Evolutionary conservation across 2,888 invertebrate genomes (phyloP), one percentile per base, ranked within the genome.

Genomic region (Athrips mouffetella): DNA sequence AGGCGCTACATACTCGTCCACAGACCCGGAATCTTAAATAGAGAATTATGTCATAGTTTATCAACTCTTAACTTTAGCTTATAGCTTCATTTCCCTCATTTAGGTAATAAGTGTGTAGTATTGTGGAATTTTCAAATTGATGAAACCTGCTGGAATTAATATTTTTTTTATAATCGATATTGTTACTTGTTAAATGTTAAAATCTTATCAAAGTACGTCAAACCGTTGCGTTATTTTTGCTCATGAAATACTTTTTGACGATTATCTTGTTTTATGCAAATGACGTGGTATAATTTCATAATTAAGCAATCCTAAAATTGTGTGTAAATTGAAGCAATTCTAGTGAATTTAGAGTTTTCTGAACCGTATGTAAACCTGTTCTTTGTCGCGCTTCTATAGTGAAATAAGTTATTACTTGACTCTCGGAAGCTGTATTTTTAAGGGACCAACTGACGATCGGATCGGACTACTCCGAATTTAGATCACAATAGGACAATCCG

Each of bases 1-100:
- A 72, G 74, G 70, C 10, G 70, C 78, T 20, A 73, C 80, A 31
- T 82, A 74, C 55, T 62, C 75, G 0, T 78, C 80, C 8, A 75
- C 73, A 42, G 83, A 85, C 55, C 75, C 74, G 4, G 79, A 82
- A 63, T 71, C 77, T 47, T 79, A 77, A 59, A 41, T 51, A 31
- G 20, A 29, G 3, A 54, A 53, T 55, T 54, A 27, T 53, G 44
- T 52, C 44, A 54, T 52, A 56, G 52, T 59, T 58, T 57, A 61
- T 46, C 58, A 58, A 53, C 21, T 37, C 18, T 53, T 51, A 49
- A 55, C 49, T 45, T 50, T 45, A 57, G 49, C 48, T 39, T 25
- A 39, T 39, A 45, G 35, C 39, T 49, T 47, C 40, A 44, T 50
- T 48, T 48, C 50, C 49, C 47, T 54, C 35, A 30, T 56, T 55